These are phyloP conservation scores for Thera obeliscata DNA, from an alignment of 2,888 invertebrate species.

Conservation along the genomic window DNA sequence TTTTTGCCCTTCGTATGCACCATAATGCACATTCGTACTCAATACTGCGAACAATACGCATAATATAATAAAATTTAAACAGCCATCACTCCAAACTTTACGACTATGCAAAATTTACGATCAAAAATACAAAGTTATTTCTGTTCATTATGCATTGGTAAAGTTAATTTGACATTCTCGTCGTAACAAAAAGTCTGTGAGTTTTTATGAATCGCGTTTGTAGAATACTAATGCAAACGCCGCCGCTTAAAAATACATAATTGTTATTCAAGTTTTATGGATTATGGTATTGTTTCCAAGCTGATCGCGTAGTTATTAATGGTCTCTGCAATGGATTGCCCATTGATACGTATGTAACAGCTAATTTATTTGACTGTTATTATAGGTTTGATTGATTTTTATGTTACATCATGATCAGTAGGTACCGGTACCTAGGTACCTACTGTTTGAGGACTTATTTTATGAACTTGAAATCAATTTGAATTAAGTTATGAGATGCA, in stretches of 20 bases:
- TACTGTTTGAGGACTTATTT: conserved; percentile 4
- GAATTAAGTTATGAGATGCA: conserved; percentile 12
- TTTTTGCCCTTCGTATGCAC: conserved; percentile 13
- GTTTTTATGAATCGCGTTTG: conserved; percentile 40
- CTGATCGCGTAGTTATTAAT: conserved; percentile 44
- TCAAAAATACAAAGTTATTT: conserved; percentile 33
- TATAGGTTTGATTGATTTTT: conserved; percentile 22
- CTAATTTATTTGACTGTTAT: conserved; percentile 39
- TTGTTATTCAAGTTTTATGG: conserved; percentile 44
- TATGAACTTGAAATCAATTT: conserved; percentile 8
- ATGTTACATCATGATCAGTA: conserved; percentile 1
- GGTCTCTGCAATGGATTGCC: conserved; percentile 38
- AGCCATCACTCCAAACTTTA: conserved; percentile 28
- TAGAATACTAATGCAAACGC: conserved; percentile 47
- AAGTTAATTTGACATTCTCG: conserved; percentile 50
- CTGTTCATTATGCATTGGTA: conserved; percentile 43
- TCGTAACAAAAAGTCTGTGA: conserved; percentile 47
- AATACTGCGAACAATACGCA: conserved; percentile 13
- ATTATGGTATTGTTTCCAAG: conserved; percentile 42
- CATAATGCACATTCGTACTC: conserved; percentile 10
- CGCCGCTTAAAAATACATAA: conserved; percentile 40
- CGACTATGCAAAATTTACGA: conserved; percentile 33
- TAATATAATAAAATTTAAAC: conserved; percentile 28
- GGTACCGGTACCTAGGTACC: background rate
- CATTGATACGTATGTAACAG: conserved; percentile 38